phyloP scores from a whole-genome alignment of 2,113 vertebrate species.

The Forbesichthys papilliferus region DNA sequence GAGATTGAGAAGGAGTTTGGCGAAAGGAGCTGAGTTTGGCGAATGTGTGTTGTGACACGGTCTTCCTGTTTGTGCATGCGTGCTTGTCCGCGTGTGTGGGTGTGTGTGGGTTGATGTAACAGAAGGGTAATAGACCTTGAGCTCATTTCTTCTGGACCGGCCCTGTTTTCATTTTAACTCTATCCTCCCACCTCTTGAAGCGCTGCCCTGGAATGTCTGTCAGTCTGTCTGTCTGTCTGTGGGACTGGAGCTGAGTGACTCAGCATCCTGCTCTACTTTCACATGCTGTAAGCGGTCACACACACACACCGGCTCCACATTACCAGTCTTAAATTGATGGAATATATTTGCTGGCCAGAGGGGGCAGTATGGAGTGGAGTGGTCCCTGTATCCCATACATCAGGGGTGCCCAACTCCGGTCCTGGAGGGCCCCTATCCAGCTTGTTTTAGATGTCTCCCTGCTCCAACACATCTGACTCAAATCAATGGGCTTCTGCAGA shows the following conservation, averaged over 20 bases:
- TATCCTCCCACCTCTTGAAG: constrained; percentile 66
- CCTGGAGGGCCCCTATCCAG: too few species aligned
- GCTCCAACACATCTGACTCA: too few species aligned
- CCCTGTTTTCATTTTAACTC: constrained; percentile 59
- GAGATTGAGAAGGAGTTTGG: constrained; percentile 19
- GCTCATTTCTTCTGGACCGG: constrained; percentile 61
- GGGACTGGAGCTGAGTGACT: constrained; percentile 55
- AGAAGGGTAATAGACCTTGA: constrained; percentile 60
- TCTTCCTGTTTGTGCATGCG: constrained; percentile 41
- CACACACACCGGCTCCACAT: constrained; percentile 7
- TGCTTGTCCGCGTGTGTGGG: constrained; percentile 24
- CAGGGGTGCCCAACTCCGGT: too few species aligned
- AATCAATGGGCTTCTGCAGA: too few species aligned
- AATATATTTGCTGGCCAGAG: neutral
- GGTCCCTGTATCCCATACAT: too few species aligned
- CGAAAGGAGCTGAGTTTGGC: constrained; percentile 30
- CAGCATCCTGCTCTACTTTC: constrained; percentile 52
- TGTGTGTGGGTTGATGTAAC: constrained; percentile 52
- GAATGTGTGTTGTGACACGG: constrained; percentile 41
- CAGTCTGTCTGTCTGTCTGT: constrained; percentile 18
- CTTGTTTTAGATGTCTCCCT: too few species aligned
- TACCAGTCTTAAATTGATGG: neutral
- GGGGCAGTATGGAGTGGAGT: too few species aligned
- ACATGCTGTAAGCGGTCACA: constrained; percentile 18
- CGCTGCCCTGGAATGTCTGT: constrained; percentile 62